phyloP scores from a whole-genome alignment of 2,797 vertebrate species.

The Coregonus suidteri region DNA sequence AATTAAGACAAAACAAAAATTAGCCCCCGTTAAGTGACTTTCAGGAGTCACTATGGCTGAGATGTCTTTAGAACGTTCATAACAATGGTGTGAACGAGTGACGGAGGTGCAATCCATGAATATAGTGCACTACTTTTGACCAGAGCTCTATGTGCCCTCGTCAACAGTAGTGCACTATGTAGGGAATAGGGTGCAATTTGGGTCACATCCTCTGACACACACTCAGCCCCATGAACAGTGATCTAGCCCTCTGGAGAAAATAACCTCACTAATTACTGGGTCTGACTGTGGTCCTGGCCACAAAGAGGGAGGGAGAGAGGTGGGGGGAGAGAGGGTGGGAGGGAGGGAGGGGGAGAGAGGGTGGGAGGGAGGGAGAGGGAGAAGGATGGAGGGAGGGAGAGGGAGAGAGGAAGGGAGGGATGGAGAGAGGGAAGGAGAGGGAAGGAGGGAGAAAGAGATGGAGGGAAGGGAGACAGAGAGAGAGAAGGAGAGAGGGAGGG shows the following conservation, averaged over 20 bases:
- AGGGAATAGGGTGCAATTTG: background rate
- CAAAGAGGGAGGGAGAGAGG: background rate
- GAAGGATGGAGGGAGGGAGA: background rate
- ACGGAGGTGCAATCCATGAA: background rate
- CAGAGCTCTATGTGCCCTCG: background rate
- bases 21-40: too few species aligned
- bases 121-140: background rate
- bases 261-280: constrained; percentile 67
- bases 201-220: constrained; percentile 58
- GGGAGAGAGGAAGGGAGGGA: constrained; percentile 8
- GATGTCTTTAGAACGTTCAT: background rate
- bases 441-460: too few species aligned
- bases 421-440: background rate
- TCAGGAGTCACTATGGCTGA: background rate
- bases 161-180: background rate
- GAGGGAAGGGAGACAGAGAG: too few species aligned
- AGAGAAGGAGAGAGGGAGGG: too few species aligned
- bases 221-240: constrained; percentile 76
- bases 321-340: constrained; percentile 17
- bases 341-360: constrained; percentile 36
- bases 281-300: too few species aligned
- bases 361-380: background rate
- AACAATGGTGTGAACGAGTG: background rate
- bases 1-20: too few species aligned
- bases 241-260: constrained; percentile 76